Evolutionary conservation across 2,888 invertebrate genomes (phyloP), one percentile per base, ranked within the genome.

Genomic region (Melanostoma scalare): DNA sequence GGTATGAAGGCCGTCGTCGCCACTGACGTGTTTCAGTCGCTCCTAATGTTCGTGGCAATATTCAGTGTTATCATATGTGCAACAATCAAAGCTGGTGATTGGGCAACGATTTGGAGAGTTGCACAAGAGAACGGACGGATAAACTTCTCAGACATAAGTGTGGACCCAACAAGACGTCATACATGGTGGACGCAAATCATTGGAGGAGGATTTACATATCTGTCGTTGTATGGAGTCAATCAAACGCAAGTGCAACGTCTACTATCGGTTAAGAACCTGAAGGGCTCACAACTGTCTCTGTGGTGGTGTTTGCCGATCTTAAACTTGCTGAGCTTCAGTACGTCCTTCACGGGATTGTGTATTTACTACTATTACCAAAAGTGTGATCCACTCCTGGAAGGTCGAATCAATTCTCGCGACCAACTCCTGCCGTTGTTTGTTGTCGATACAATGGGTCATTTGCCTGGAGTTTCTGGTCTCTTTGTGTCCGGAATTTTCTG

Each of bases 401-500:
- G 93, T 2, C 92, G 93, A 50, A 96, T 97, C 73, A 89, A 89
- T 33, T 93, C 94, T 20, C 88, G 93, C 20, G 97, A 97, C 90
- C 96, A 98, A 91, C 90, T 96, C 61, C 95, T 96, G 95, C 96
- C 96, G 0, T 92, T 94, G 71, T 96, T 95, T 89, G 96, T 96
- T 30, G 94, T 96, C 85, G 95, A 96, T 85, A 94, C 94, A 0
- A 94, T 98, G 95, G 92, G 93, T 0, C 88, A 93, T 60, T 91
- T 94, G 63, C 96, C 96, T 0, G 98, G 98, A 0, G 88, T 98
- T 30, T 94, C 97, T 0, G 98, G 98, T 0, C 92, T 98, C 31
- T 98, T 98, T 89, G 95, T 98, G 0, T 96, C 98, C 3, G 96
- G 98, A 3, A 95, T 98, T 79, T 97, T 98, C 89, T 97, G 97